These are phyloP conservation scores for Aphidius colemani DNA, from an alignment of 2,888 invertebrate genomes.

Conservation along the genomic window DNA sequence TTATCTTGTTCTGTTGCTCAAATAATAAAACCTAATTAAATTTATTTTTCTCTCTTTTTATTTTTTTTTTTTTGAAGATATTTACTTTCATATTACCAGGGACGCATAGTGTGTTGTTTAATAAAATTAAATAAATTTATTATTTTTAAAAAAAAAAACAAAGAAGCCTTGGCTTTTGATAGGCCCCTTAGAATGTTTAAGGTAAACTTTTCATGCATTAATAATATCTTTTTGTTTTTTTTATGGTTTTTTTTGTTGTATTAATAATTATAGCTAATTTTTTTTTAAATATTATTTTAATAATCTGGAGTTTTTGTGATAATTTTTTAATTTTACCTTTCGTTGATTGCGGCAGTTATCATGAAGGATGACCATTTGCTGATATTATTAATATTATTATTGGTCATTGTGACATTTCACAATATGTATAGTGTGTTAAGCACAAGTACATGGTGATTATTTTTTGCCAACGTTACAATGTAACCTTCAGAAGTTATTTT, in stretches of 20 bases:
- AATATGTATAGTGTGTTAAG: conserved; percentile 92
- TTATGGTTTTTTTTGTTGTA: conserved; percentile 31
- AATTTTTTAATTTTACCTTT: conserved; percentile 43
- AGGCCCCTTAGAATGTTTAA: too few species aligned
- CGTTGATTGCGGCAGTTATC: conserved; percentile 49
- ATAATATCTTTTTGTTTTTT: conserved; percentile 30
- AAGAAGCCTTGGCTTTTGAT: too few species aligned
- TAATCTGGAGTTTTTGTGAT: conserved; percentile 46
- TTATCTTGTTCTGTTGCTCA: conserved; percentile 9
- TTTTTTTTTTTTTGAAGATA: conserved; percentile 24
- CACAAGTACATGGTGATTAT: conserved; percentile 97
- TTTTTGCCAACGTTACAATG: conserved; percentile 95
- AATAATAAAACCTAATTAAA: conserved; percentile 2
- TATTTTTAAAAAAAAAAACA: conserved; percentile 6
- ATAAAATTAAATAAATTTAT: conserved; percentile 51
- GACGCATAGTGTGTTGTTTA: conserved; percentile 49
- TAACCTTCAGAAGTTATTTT: conserved; percentile 97
- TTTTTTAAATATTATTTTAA: conserved; percentile 50
- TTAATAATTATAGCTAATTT: conserved; percentile 19
- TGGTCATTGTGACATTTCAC: conserved; percentile 66
- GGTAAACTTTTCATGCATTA: too few species aligned
- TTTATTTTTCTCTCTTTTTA: not conserved
- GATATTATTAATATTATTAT: conserved; percentile 43
- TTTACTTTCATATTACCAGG: conserved; percentile 54
- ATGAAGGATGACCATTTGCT: conserved; percentile 42